Evolutionary conservation across 2,113 vertebrate genomes (phyloP), one percentile per base, ranked within the genome.

Genomic region (Aythya baeri): DNA sequence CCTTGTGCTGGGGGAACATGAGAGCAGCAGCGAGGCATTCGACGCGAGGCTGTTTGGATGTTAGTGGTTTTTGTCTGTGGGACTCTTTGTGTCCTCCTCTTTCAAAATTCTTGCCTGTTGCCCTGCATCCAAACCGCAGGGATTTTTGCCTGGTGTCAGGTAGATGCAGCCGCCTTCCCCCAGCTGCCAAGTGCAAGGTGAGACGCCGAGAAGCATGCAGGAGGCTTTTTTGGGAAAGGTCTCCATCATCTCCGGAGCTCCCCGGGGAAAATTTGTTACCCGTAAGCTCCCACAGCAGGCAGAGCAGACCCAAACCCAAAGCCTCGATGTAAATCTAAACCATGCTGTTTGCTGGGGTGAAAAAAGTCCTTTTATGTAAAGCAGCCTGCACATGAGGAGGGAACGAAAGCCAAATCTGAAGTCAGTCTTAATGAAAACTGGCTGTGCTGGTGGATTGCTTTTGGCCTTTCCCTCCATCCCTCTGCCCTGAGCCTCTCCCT

Each of bases 351-450:
- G 14, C 91, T 71, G 76, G 91, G 82, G 67, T 93, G 55, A 86
- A 82, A 89, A 55, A 55, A 66, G 57, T 50, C 67, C 94, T 83
- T 70, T 74, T 82, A 29, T 62, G 61, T 3, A 6, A 89, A 32
- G 59, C 71, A 86, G 76, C 34, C 88, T 85, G 80, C 80, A 74
- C 78, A 76, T 3, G 57, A 71, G 57, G 41, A 66, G 62, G 5
- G 25, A 16, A 17, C 5, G 32, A 75, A 74, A 87, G 86, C 87
- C 68, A 84, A 92, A 92, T 84, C 68, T 61, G 87, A 88, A 94
- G 88, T 63, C 91, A 78, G 84, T 57, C 83, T 88, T 90, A 96
- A 88, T 91, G 79, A 70, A 57, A 92, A 92, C 80, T 85, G 70
- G 55, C 66, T 93, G 90, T 70, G 50, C 61, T 75, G 25, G 50